These are phyloP conservation scores for Bombus superbus DNA, from an alignment of 1,140 invertebrate species.

Conservation along the genomic window DNA sequence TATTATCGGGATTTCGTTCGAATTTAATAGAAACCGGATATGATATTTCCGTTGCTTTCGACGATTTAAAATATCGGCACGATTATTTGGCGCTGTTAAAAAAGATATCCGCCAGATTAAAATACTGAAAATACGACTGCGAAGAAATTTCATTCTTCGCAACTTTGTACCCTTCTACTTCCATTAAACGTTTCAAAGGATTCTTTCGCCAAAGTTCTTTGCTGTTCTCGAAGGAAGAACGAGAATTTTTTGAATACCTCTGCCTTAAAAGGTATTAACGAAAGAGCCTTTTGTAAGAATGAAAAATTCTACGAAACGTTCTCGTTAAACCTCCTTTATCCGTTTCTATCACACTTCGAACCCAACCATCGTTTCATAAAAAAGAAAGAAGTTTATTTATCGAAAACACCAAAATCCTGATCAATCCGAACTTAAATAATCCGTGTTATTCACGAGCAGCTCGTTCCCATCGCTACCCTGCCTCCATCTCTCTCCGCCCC, in stretches of 20 bases:
- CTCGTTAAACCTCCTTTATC: no score
- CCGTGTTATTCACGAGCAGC: background rate
- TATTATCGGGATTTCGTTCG: background rate
- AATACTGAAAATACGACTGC: no score
- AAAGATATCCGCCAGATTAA: no score
- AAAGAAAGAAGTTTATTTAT: background rate
- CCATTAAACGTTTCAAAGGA: no score
- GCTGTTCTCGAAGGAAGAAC: background rate
- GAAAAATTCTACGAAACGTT: no score
- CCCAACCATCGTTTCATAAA: background rate
- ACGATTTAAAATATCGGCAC: background rate
- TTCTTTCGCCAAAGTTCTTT: no score
- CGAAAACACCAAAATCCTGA: background rate
- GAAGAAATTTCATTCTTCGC: no score
- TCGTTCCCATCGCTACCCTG: slow-evolving; percentile 29
- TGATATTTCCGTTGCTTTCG: background rate
- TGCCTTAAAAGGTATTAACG: no score
- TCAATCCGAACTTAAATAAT: background rate
- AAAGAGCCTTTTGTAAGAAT: no score
- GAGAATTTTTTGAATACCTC: no score
- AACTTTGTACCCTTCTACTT: no score
- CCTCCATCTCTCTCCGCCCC: background rate
- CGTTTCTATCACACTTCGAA: background rate
- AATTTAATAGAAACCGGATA: background rate
- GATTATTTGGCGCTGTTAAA: no score